Conservation (phyloP, 2,113 vertebrate genomes). For the Brevimyrus niger region DNA sequence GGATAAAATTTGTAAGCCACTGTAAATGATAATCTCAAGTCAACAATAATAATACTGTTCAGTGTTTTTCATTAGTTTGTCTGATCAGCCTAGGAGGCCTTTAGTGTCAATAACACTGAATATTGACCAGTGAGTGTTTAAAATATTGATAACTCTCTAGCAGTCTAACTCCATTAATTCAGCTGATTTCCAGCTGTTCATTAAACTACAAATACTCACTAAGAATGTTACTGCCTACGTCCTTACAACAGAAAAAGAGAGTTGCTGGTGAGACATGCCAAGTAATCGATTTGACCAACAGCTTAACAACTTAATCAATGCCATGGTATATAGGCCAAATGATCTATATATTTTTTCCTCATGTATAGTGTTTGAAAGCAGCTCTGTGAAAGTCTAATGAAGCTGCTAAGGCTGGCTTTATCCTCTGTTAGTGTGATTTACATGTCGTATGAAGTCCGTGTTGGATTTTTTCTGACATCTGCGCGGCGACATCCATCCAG, state of each 20-base stretch:
- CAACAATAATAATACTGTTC: background rate
- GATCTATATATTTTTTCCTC: background rate
- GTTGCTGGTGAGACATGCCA: background rate
- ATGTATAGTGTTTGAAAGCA: background rate
- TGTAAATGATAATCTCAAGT: background rate
- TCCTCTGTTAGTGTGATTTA: background rate
- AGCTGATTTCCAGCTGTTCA: background rate
- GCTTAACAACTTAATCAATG: background rate
- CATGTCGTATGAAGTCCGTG: background rate
- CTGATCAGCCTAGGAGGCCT: background rate
- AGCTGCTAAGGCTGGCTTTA: background rate
- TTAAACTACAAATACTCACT: background rate
- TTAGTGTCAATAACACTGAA: background rate
- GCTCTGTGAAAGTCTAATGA: background rate
- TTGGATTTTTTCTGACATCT: background rate
- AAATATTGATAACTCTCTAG: background rate
- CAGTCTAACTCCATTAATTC: background rate
- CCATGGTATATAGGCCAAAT: background rate
- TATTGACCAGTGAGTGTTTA: background rate
- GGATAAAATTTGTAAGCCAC: background rate
- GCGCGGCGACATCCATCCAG: background rate
- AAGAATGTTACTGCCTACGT: background rate
- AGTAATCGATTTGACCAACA: background rate
- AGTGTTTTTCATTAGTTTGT: background rate
- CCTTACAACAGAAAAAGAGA: background rate